Evolutionary conservation across 2,888 invertebrate genomes (phyloP), one percentile per base, ranked within the genome.

Genomic region (Noctua janthina): DNA sequence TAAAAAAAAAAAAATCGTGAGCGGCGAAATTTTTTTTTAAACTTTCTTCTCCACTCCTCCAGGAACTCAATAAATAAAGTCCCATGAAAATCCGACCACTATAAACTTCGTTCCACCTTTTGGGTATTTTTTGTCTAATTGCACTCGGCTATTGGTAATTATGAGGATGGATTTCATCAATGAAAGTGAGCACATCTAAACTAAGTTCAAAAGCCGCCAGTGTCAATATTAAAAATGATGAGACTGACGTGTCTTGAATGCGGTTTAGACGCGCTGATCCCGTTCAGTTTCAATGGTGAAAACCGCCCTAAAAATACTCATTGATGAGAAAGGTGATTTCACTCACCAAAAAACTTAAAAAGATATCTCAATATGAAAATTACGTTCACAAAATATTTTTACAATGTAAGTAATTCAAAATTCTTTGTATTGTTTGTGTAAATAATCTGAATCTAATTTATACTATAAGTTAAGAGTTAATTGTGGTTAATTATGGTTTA

Each of bases 371-470:
- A 46, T 23, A 54, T 43, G 73, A 35, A 54, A 69, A 76, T 56
- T 56, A 3, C 15, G 66, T 49, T 74, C 35, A 17, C 49, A 56
- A 71, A 59, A 54, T 74, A 76, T 70, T 43, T 43, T 51, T 62
- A 73, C 23, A 54, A 20, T 74, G n/a, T 69, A 68, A 66, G 15
- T 46, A 51, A 67, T 68, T 54, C 23, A 56, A 54, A 51, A 74
- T 68, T 66, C 23, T 71, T 74, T 46, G 17, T 49, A 67, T 64
- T 76, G 56, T 39, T 35, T 56, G 1, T 89, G 87, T 89, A 89
- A 85, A 88, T 89, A 87, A 68, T 76, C 23, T 66, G 39, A 64
- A 70, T 78, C 74, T 88, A 79, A 85, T 84, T 85, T 89, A 83
- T 80, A 54, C 11, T 3, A 68, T 80, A 77, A 56, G 1, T 64